phyloP scores from a whole-genome alignment of 2,888 invertebrate genomes.

The Lepidochrysops patricia region DNA sequence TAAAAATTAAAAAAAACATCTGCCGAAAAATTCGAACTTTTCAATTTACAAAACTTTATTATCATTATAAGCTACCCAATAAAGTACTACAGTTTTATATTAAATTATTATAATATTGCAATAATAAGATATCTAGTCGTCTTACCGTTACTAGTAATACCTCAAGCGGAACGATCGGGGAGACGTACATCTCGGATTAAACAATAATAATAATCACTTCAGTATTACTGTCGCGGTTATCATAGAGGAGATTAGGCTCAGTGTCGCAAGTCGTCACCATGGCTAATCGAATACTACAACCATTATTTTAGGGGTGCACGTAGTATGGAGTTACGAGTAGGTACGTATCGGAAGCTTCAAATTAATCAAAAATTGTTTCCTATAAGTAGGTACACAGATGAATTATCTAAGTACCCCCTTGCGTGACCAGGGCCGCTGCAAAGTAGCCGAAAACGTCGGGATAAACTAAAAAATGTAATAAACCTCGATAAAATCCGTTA shows the following conservation, averaged over 20 bases:
- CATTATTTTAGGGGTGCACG: constrained; percentile 9
- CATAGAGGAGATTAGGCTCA: constrained; percentile 32
- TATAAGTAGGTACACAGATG: too few species aligned
- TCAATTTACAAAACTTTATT: background rate
- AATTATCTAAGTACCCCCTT: too few species aligned
- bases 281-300: constrained; percentile 21
- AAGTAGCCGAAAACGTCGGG: too few species aligned
- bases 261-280: constrained; percentile 29
- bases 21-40: too few species aligned
- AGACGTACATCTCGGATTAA: constrained; percentile 32
- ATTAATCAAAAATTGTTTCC: too few species aligned
- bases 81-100: background rate
- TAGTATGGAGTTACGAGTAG: too few species aligned
- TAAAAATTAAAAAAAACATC: too few species aligned
- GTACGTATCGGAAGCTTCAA: background rate
- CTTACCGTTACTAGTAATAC: constrained; percentile 2
- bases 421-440: too few species aligned
- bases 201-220: constrained; percentile 41
- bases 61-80: background rate
- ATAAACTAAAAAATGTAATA: too few species aligned
- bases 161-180: constrained; percentile 15
- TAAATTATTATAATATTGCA: background rate
- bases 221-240: constrained; percentile 42
- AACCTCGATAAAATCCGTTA: too few species aligned
- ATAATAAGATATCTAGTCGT: background rate